These are phyloP conservation scores for Ormyrus labotus DNA, from an alignment of 2,888 invertebrate species.

Conservation along the genomic window DNA sequence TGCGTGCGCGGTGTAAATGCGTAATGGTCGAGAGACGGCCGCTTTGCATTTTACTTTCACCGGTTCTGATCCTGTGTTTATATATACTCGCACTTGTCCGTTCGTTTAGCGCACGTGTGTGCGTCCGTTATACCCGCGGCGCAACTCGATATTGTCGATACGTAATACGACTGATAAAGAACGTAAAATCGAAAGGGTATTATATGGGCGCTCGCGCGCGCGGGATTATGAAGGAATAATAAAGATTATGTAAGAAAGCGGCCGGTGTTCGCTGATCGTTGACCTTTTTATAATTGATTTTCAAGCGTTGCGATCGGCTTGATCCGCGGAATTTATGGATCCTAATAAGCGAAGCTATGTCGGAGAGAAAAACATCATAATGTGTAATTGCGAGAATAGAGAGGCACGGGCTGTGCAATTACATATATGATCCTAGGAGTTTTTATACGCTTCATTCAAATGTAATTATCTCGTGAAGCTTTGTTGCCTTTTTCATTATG, in stretches of 20 bases:
- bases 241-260: constrained; percentile 37
- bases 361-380: too few species aligned
- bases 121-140: neutral
- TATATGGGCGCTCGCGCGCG: neutral
- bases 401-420: too few species aligned
- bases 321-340: constrained; percentile 23
- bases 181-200: constrained; percentile 26
- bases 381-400: too few species aligned
- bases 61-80: too few species aligned
- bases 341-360: neutral
- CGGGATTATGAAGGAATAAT: constrained; percentile 23
- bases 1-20: neutral
- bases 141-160: constrained; percentile 24
- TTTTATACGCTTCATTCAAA: too few species aligned
- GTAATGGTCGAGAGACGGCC: constrained; percentile 4
- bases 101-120: neutral
- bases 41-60: constrained; percentile 4
- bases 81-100: neutral
- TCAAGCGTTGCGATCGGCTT: neutral
- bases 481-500: too few species aligned
- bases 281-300: constrained; percentile 41
- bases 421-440: too few species aligned
- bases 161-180: constrained; percentile 38
- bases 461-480: too few species aligned
- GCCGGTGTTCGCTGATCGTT: constrained; percentile 21